Evolutionary conservation across 2,888 invertebrate genomes (phyloP), one percentile per base, ranked within the genome.

Genomic region (Thumatha senex): DNA sequence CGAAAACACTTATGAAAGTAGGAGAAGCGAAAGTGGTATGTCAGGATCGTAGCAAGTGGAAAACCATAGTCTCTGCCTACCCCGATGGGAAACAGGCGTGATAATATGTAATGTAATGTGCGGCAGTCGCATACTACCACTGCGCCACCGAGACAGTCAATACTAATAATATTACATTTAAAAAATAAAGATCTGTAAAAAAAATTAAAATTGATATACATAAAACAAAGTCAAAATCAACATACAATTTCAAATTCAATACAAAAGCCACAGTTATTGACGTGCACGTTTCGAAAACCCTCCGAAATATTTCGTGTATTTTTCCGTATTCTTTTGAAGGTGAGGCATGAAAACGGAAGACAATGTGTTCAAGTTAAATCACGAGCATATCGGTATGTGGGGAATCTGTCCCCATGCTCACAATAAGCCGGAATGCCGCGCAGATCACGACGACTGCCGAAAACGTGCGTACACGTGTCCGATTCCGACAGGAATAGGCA

Each of bases 331-430:
- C 45, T 56, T 61, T 51, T 48, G 48, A 51, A 34, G 40, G 8
- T 52, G 70, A 70, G 61, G 72, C 81, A 78, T 84, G 79, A 78
- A 81, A 78, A 77, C 74, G 60, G 82, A 76, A 82, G 76, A 82
- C 82, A 82, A 84, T 75, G 73, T 67, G 64, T 64, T 68, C 60
- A 74, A 69, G 67, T 70, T 58, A 63, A 66, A 72, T 77, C 85
- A 82, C 86, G 86, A 82, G 80, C 87, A 84, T 78, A 81, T 80
- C 82, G 85, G 82, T 83, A 85, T 86, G 83, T 66, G 56, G 72
- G 76, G 86, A 88, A 89, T 87, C 82, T 75, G 70, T 66, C 68
- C 61, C 48, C 61, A 63, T 66, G 67, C 61, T 44, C 61, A 63
- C 67, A 72, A 70, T 65, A 62, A 55, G 58, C 35, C 38, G 69